Percentiles rank a stretch among this genome's conserved stretches.
Conservation (phyloP, 2,888 invertebrate genomes). For the Phyllotreta cruciferae region DNA sequence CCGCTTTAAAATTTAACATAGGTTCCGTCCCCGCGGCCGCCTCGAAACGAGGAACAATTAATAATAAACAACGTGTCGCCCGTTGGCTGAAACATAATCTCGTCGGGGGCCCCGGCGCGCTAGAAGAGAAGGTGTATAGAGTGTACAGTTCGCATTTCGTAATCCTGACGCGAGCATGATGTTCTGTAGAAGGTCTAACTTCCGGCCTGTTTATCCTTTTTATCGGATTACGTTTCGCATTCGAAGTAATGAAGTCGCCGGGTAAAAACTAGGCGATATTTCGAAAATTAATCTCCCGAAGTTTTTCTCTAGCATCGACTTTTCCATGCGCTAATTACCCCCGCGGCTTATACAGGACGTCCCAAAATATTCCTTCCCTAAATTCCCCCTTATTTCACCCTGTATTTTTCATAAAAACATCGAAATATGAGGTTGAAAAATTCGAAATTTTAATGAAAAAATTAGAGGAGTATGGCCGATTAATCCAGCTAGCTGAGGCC, state of each 20-base stretch:
- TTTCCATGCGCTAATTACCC: too few relatives aligned
- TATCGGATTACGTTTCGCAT: conserved; percentile 19
- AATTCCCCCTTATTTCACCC: too few relatives aligned
- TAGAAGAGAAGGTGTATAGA: conserved; percentile 2
- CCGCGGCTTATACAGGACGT: too few relatives aligned
- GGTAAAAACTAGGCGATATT: background rate
- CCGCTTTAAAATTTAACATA: background rate
- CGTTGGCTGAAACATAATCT: conserved; percentile 17
- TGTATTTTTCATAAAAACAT: too few relatives aligned
- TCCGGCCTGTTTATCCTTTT: conserved; percentile 21
- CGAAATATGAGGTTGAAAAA: too few relatives aligned
- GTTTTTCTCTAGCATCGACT: too few relatives aligned
- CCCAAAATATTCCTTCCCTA: too few relatives aligned
- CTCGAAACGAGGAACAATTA: conserved; percentile 24
- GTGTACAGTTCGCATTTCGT: conserved; percentile 1
- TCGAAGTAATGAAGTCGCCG: background rate
- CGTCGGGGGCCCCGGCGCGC: conserved; percentile 6
- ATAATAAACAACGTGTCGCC: conserved; percentile 24
- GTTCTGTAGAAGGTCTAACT: conserved; percentile 4
- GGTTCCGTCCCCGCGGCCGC: conserved; percentile 40
- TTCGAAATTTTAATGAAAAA: too few relatives aligned
- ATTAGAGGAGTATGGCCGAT: too few relatives aligned
- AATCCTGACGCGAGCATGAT: conserved; percentile 9
- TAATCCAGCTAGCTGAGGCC: too few relatives aligned
- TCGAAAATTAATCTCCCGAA: background rate